phyloP scores from a whole-genome alignment of 1,140 invertebrate species.

The Cotesia glomerata region DNA sequence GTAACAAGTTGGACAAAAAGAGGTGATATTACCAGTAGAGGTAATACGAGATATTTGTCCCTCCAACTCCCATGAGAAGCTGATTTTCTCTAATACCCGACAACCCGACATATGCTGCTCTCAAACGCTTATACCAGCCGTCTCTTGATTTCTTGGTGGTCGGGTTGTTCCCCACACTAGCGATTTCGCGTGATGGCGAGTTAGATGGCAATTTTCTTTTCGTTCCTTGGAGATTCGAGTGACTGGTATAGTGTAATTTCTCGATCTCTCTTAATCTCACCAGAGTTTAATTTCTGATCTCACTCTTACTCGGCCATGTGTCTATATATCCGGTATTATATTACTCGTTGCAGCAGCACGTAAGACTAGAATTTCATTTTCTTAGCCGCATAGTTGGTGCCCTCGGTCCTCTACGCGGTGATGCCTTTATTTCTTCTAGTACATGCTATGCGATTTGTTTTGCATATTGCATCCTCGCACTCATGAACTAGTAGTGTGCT shows the following conservation, averaged over 20 bases:
- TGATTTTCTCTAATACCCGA: no score
- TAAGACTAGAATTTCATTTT: constrained; percentile 46
- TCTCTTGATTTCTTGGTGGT: background rate
- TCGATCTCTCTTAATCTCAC: background rate
- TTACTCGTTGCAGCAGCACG: constrained; percentile 16
- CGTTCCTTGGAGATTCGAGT: background rate
- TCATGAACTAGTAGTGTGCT: no score
- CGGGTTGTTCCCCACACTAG: background rate
- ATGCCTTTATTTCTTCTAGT: background rate
- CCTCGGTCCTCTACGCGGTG: background rate
- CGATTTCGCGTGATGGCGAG: constrained; percentile 4
- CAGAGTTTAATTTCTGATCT: no score
- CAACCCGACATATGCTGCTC: no score
- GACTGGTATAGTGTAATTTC: no score
- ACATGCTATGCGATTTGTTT: no score
- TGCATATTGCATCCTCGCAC: no score
- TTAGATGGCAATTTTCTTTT: constrained; percentile 22
- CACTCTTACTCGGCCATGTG: no score
- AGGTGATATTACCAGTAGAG: no score
- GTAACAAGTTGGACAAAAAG: no score
- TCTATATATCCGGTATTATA: background rate
- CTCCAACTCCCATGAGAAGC: no score
- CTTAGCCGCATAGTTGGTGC: background rate
- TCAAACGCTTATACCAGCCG: background rate
- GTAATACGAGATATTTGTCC: no score